Evolutionary conservation across 64 coral and sea anemone species (phyloP).

Genomic region (Exaiptasia diaphana): DNA sequence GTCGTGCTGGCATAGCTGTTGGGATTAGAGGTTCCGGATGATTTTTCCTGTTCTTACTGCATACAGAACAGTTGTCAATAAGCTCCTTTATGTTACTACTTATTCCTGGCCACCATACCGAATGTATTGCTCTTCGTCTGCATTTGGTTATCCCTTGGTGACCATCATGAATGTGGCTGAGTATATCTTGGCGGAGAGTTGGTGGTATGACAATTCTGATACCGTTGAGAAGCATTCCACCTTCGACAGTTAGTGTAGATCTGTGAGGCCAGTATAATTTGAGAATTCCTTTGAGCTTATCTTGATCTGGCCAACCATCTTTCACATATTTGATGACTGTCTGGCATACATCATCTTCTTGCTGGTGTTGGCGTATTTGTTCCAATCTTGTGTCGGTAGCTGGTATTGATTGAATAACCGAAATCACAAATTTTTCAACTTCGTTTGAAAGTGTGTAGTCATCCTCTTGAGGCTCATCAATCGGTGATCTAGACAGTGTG

Average conservation of each 20-base stretch:
- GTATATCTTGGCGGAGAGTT: slow-evolving; percentile 5
- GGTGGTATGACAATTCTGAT: background rate
- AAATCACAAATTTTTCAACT: too few species aligned
- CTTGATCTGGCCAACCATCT: slow-evolving; percentile 18
- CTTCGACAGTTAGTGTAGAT: background rate
- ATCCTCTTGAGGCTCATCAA: too few species aligned
- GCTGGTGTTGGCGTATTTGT: slow-evolving; percentile 16
- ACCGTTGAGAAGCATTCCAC: slow-evolving; percentile 38
- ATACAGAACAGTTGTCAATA: background rate
- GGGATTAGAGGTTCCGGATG: background rate
- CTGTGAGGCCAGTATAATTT: slow-evolving; percentile 14
- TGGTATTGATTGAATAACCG: too few species aligned
- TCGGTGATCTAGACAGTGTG: too few species aligned
- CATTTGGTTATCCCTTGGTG: slow-evolving; percentile 20
- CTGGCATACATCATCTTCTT: slow-evolving; percentile 20
- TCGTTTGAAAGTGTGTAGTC: too few species aligned
- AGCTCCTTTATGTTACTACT: slow-evolving; percentile 30
- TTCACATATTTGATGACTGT: background rate
- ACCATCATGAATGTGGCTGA: slow-evolving; percentile 25
- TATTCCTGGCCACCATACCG: slow-evolving; percentile 48
- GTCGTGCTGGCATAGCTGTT: background rate
- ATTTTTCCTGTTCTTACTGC: background rate
- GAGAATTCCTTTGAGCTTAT: background rate
- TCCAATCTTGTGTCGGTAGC: too few species aligned
- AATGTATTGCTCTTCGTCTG: background rate